Evolutionary conservation across 1,140 invertebrate genomes (phyloP).

Genomic region (Calephelis nemesis): DNA sequence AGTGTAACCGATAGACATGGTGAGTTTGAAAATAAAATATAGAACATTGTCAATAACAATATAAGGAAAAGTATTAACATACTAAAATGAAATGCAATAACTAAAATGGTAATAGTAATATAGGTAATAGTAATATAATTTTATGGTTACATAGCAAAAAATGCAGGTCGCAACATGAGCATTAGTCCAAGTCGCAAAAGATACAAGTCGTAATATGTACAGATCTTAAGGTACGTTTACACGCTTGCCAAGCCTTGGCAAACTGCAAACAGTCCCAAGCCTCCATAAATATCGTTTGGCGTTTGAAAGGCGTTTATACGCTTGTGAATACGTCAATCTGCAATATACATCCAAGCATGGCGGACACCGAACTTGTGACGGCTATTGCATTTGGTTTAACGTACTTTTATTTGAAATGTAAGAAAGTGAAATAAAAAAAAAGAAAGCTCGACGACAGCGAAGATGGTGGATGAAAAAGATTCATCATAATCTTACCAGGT

Average conservation of each 20-base stretch:
- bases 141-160: too few relatives aligned
- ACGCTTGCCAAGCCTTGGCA: conserved; percentile 9
- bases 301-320: conserved; percentile 19
- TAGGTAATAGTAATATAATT: too few relatives aligned
- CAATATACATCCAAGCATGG: conserved; percentile 22
- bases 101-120: too few relatives aligned
- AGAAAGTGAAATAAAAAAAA: conserved; percentile 8
- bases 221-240: too few relatives aligned
- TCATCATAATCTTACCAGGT: conserved; percentile 33
- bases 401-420: conserved; percentile 18
- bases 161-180: too few relatives aligned
- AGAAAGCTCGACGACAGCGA: background rate
- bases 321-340: conserved; percentile 17
- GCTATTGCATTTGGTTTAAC: conserved; percentile 15
- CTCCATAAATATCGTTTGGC: conserved; percentile 20
- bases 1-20: too few relatives aligned
- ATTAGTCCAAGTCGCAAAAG: too few relatives aligned
- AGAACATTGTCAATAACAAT: too few relatives aligned
- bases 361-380: background rate
- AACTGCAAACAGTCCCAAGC: background rate
- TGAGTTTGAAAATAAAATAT: too few relatives aligned
- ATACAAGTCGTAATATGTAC: too few relatives aligned
- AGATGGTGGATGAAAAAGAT: conserved; percentile 33
- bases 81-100: too few relatives aligned
- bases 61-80: too few relatives aligned